Conservation (phyloP, 2,113 vertebrate genomes). For the Epinephelus moara region DNA sequence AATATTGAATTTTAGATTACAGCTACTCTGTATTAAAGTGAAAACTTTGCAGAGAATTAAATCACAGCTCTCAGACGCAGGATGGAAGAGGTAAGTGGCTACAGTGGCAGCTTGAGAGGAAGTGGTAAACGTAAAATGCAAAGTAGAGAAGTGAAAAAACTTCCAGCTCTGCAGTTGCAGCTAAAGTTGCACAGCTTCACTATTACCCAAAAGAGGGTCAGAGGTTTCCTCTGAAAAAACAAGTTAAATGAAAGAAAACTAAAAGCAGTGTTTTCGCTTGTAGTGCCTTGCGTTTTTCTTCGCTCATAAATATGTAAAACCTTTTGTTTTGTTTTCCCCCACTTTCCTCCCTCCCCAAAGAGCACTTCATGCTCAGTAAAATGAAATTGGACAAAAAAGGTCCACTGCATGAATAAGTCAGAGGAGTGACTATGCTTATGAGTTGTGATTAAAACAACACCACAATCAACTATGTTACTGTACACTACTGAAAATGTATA, state of each 20-base stretch:
- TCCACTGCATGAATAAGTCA: constrained; percentile 79
- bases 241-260: constrained; percentile 47
- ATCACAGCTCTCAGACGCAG: constrained; percentile 9
- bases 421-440: constrained; percentile 35
- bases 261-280: constrained; percentile 38
- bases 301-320: constrained; percentile 83
- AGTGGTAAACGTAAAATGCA: constrained; percentile 32
- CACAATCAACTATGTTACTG: constrained; percentile 24
- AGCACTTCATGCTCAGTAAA: constrained; percentile 74
- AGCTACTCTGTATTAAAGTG: constrained; percentile 22
- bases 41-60: constrained; percentile 50
- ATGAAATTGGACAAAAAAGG: constrained; percentile 74
- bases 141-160: constrained; percentile 43
- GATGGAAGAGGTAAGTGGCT: constrained; percentile 45
- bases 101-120: constrained; percentile 32
- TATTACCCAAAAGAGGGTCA: constrained; percentile 28
- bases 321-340: constrained; percentile 69
- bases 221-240: constrained; percentile 20
- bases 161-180: neutral
- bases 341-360: constrained; percentile 46
- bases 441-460: constrained; percentile 48
- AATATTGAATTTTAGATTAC: constrained; percentile 31
- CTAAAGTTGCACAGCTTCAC: constrained; percentile 21
- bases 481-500: constrained; percentile 20
- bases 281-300: constrained; percentile 39